A percentile compares a stretch with the other conserved stretches of the same genome.
Evolutionary conservation across 2,113 vertebrate genomes (phyloP).

Genomic region (Nothoprocta perdicaria): DNA sequence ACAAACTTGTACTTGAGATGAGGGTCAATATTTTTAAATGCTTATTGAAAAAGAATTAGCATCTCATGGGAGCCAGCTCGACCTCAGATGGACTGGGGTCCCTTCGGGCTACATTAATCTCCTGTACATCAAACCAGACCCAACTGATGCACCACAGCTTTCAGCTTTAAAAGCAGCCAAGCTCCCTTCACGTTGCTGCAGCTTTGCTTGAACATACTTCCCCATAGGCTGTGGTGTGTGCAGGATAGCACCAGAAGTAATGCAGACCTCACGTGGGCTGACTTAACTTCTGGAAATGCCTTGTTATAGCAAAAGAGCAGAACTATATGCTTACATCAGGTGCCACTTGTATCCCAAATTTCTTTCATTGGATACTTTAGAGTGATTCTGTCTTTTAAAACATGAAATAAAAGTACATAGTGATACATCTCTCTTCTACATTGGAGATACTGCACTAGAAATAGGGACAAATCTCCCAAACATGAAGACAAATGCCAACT

Average conservation of each 20-base stretch:
- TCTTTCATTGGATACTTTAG: rapidly evolving
- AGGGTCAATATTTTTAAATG: neutral
- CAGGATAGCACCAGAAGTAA: neutral
- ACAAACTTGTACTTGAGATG: neutral
- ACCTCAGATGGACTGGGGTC: neutral
- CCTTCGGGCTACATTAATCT: neutral
- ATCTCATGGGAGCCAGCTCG: neutral
- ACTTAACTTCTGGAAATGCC: neutral
- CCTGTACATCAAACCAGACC: neutral
- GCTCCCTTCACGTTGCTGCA: neutral
- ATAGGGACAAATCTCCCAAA: neutral
- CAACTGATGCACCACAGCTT: neutral
- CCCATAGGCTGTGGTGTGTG: neutral
- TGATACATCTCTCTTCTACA: neutral
- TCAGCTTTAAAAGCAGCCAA: neutral
- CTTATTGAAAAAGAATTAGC: neutral
- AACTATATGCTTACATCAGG: neutral
- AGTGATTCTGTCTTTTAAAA: neutral
- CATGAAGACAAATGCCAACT: neutral
- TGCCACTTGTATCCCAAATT: neutral
- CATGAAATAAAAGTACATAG: neutral
- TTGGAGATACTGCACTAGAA: neutral
- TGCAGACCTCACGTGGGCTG: neutral
- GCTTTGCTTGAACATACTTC: rapidly evolving
- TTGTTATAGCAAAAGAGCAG: neutral